Conservation (phyloP, 2,797 vertebrate genomes). For the Lacerta agilis region DNA sequence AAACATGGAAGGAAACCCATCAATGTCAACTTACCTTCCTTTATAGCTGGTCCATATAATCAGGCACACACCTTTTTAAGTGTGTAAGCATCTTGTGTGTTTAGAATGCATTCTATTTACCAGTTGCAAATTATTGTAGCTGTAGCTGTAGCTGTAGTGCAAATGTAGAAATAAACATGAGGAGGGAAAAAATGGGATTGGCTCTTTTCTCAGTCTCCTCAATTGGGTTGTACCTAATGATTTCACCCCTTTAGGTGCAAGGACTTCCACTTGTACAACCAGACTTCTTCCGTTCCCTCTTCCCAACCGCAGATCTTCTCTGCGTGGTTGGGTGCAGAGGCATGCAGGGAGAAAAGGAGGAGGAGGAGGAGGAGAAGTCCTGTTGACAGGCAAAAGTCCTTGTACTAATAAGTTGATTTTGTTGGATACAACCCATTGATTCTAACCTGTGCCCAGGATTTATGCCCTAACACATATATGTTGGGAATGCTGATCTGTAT, state of each 20-base stretch:
- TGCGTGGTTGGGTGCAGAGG: no score
- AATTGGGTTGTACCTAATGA: no score
- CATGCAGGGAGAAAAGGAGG: no score
- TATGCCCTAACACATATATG: not conserved
- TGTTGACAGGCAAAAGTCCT: no score
- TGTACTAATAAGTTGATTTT: no score
- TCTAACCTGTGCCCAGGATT: not conserved
- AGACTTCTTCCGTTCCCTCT: no score
- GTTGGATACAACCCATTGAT: not conserved
- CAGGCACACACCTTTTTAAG: not conserved
- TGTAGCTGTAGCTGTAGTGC: not conserved
- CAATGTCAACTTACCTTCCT: not conserved
- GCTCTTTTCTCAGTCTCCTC: not conserved
- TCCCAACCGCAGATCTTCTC: no score
- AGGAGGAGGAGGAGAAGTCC: no score
- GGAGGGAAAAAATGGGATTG: not conserved
- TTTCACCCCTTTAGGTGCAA: no score
- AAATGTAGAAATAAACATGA: not conserved
- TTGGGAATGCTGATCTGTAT: not conserved
- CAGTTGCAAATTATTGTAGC: not conserved
- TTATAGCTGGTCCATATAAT: not conserved
- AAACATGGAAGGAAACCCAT: not conserved
- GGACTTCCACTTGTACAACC: no score
- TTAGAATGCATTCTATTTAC: not conserved
- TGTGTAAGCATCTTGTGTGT: not conserved